phyloP scores from a whole-genome alignment of 2,888 invertebrate species.

The Tachina lurida region DNA sequence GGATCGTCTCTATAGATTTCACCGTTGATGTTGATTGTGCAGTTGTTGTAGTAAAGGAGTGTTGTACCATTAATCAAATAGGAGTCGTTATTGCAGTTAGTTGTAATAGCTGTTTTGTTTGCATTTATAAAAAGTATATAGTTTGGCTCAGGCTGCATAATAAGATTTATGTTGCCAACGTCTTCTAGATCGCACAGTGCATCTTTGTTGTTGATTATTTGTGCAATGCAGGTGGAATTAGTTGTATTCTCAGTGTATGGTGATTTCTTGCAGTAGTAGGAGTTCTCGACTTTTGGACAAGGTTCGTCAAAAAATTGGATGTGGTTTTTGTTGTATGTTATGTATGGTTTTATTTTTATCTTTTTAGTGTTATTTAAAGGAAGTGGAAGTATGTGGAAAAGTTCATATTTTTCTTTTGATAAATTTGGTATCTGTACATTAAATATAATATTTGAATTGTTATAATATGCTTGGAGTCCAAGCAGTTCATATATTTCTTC shows the following conservation, averaged over 20 bases:
- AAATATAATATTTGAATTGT: no score
- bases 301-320: no score
- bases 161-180: conserved; percentile 8
- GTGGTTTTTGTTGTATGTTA: no score
- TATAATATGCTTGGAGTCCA: conserved; percentile 6
- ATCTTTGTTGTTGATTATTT: conserved; percentile 16
- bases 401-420: no score
- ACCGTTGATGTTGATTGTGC: conserved; percentile 1
- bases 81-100: background rate
- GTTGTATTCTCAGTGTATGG: conserved; percentile 1
- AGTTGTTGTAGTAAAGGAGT: conserved; percentile 29
- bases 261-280: conserved; percentile 39
- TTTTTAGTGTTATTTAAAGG: no score
- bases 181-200: conserved; percentile 17
- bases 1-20: background rate
- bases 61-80: background rate
- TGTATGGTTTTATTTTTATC: no score
- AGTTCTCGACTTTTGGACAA: conserved; percentile 48
- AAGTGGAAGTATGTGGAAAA: no score
- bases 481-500: conserved; percentile 1
- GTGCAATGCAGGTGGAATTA: conserved; percentile 20
- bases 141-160: conserved; percentile 14
- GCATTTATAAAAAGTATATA: background rate
- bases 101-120: background rate
- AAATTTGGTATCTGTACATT: no score